These are phyloP conservation scores for Mohoua ochrocephala DNA, from an alignment of 2,113 vertebrate genomes.

Conservation along the genomic window DNA sequence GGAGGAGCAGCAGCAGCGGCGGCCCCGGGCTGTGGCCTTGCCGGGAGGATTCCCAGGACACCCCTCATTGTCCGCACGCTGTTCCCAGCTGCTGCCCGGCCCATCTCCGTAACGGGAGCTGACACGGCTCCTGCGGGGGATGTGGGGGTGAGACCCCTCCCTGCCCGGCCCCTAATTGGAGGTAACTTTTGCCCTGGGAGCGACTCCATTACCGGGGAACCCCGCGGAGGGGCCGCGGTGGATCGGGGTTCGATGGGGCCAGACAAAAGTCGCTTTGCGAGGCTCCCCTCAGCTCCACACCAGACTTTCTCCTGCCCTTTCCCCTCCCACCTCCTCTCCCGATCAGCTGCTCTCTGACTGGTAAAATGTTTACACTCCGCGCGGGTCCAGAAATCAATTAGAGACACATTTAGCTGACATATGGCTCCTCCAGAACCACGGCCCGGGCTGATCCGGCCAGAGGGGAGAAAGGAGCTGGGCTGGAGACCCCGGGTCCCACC, in stretches of 20 bases:
- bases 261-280: neutral
- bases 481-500: neutral
- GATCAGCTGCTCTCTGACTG: slow-evolving; percentile 45
- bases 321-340: neutral
- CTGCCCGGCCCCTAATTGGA: slow-evolving; percentile 1
- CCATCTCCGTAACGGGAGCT: slow-evolving; percentile 37
- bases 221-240: neutral
- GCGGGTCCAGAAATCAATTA: slow-evolving; percentile 38
- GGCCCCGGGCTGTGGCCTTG: neutral
- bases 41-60: neutral
- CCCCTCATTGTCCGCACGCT: neutral
- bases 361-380: slow-evolving; percentile 52
- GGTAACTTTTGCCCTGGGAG: slow-evolving; percentile 45
- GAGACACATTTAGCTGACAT: slow-evolving; percentile 34
- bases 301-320: neutral
- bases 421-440: neutral
- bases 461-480: neutral
- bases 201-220: slow-evolving; percentile 8
- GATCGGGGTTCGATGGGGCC: neutral
- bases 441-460: neutral
- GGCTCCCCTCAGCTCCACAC: neutral
- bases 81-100: slow-evolving; percentile 14
- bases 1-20: too few species aligned
- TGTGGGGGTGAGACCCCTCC: neutral
- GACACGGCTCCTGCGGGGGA: neutral